Evolutionary conservation across 1,140 invertebrate genomes (phyloP).

Genomic region (Drosophila simulans): DNA sequence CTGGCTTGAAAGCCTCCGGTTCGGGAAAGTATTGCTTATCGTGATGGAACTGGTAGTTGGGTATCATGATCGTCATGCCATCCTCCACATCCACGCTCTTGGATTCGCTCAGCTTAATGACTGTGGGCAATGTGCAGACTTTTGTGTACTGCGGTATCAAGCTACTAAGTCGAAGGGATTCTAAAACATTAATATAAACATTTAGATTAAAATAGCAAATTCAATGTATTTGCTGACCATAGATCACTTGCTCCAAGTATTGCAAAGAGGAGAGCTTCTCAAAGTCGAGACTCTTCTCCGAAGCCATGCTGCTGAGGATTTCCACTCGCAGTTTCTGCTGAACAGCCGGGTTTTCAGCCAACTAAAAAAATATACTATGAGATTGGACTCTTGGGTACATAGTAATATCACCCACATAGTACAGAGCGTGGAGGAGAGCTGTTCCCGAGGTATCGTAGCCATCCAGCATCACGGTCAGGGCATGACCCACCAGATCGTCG

Average conservation of each 20-base stretch:
- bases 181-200: constrained; percentile 21
- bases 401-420: constrained; percentile 57
- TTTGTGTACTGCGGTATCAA: constrained; percentile 71
- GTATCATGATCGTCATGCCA: constrained; percentile 86
- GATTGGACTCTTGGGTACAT: neutral
- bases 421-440: constrained; percentile 65
- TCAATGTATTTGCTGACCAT: constrained; percentile 42
- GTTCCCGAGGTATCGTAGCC: constrained; percentile 87
- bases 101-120: constrained; percentile 40
- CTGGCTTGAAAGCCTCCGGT: constrained; percentile 90
- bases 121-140: constrained; percentile 65
- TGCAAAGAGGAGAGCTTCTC: constrained; percentile 54
- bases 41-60: constrained; percentile 86
- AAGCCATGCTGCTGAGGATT: constrained; percentile 61
- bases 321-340: constrained; percentile 71
- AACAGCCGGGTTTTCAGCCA: constrained; percentile 44
- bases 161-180: constrained; percentile 74
- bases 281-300: constrained; percentile 32
- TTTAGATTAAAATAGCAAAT: too few species aligned
- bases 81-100: constrained; percentile 69
- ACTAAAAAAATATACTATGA: constrained; percentile 27
- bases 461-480: constrained; percentile 86
- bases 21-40: constrained; percentile 89
- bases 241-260: constrained; percentile 77
- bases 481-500: constrained; percentile 87